Evolutionary conservation across 1,140 invertebrate genomes (phyloP).

Genomic region (Megathymus violae): DNA sequence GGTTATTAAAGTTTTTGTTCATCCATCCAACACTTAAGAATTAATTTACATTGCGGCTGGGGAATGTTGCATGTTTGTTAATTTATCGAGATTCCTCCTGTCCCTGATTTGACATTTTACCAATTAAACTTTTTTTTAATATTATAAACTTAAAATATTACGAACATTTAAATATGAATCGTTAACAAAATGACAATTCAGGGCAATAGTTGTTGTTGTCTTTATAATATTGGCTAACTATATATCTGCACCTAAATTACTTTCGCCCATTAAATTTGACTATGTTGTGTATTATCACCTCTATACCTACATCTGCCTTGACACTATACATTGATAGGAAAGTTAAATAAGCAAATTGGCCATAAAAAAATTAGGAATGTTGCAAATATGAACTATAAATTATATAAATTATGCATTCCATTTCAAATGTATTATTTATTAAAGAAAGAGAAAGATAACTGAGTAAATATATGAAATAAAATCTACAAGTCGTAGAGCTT

Average conservation of each 20-base stretch:
- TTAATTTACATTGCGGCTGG: constrained; percentile 78
- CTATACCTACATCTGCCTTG: constrained; percentile 7
- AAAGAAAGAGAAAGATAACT: too few species aligned
- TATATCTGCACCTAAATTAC: constrained; percentile 40
- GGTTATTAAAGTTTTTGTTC: constrained; percentile 61
- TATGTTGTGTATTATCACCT: constrained; percentile 14
- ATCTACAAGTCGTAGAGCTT: constrained; percentile 12
- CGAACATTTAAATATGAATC: not conserved
- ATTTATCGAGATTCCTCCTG: constrained; percentile 42
- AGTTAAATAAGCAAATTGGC: not conserved
- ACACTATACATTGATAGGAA: constrained; percentile 8
- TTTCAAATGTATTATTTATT: constrained; percentile 7
- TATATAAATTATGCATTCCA: not conserved
- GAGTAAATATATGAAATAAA: not conserved
- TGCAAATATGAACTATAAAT: too few species aligned
- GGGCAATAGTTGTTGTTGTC: constrained; percentile 37
- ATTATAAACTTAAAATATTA: constrained; percentile 17
- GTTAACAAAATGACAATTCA: constrained; percentile 50
- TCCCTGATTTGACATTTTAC: constrained; percentile 57
- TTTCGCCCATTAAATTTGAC: constrained; percentile 16
- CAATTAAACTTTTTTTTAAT: constrained; percentile 29
- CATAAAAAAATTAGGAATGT: not conserved
- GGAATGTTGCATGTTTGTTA: constrained; percentile 78
- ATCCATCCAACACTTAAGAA: constrained; percentile 77
- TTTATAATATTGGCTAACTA: constrained; percentile 44